Evolutionary conservation across 2,888 invertebrate genomes (phyloP).

Genomic region (Amphimallon solstitiale): DNA sequence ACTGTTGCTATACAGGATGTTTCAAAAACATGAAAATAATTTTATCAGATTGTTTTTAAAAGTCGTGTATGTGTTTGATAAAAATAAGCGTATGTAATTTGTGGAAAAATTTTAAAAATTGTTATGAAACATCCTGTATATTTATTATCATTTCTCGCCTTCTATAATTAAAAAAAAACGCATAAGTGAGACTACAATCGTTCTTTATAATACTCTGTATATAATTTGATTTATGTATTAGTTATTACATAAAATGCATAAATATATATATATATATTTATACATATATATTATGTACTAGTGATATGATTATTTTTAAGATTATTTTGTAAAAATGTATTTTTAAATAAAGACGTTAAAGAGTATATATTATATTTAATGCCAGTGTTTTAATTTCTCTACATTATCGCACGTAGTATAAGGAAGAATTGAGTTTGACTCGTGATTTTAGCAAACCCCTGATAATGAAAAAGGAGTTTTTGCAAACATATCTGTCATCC

Average conservation of each 20-base stretch:
- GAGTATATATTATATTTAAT: conserved; percentile 30
- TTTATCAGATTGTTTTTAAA: too few species aligned
- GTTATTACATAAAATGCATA: conserved; percentile 1
- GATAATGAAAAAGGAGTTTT: too few species aligned
- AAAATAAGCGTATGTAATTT: too few species aligned
- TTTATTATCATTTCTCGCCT: background rate
- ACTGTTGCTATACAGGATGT: too few species aligned
- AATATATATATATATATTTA: too few species aligned
- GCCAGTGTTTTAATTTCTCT: background rate
- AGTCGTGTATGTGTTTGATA: too few species aligned
- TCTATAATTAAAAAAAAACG: conserved; percentile 4
- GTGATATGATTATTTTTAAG: conserved; percentile 34
- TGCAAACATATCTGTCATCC: too few species aligned
- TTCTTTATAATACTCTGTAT: conserved; percentile 18
- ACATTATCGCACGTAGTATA: too few species aligned
- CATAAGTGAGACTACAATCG: background rate
- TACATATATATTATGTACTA: conserved; percentile 29
- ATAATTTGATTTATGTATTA: conserved; percentile 14
- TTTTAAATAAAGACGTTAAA: conserved; percentile 37
- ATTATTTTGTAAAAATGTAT: conserved; percentile 39
- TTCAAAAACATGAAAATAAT: too few species aligned
- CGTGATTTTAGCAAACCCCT: too few species aligned
- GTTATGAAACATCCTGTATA: background rate
- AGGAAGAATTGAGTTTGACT: too few species aligned
- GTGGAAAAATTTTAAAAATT: too few species aligned